These are phyloP conservation scores for Gymnocephalus cernua DNA, from an alignment of 2,113 vertebrate genomes.

Conservation along the genomic window DNA sequence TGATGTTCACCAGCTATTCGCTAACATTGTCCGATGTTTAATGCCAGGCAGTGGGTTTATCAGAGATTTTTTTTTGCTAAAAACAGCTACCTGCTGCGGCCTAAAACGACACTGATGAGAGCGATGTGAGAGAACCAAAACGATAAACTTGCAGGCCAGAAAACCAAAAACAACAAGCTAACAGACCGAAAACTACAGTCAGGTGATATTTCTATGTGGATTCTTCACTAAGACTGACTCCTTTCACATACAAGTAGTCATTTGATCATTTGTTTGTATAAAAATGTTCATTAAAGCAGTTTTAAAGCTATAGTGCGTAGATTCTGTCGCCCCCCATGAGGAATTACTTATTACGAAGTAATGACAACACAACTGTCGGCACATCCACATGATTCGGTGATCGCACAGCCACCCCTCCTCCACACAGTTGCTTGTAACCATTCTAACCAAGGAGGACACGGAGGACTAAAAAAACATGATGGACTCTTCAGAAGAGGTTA, in stretches of 20 bases:
- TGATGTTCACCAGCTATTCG: neutral
- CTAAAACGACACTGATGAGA: neutral
- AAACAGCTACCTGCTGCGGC: neutral
- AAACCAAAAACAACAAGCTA: slow-evolving; percentile 31
- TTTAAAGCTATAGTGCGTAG: too few relatives aligned
- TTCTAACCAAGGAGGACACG: too few relatives aligned
- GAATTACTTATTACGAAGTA: too few relatives aligned
- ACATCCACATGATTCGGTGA: too few relatives aligned
- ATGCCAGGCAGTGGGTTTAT: neutral
- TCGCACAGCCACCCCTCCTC: too few relatives aligned
- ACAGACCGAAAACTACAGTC: neutral
- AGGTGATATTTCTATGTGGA: neutral
- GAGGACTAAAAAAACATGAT: too few relatives aligned
- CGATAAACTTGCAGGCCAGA: slow-evolving; percentile 1
- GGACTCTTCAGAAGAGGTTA: too few relatives aligned
- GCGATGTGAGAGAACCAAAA: slow-evolving; percentile 17
- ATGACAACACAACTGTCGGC: too few relatives aligned
- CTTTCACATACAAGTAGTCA: neutral
- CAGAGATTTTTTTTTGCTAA: neutral
- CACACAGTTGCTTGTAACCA: too few relatives aligned
- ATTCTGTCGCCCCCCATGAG: too few relatives aligned
- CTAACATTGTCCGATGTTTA: neutral
- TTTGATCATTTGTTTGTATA: neutral
- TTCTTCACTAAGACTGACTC: neutral
- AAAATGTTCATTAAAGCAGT: neutral